A percentile compares a stretch with the other conserved stretches of the same genome.
Conservation (phyloP, 2,797 vertebrate species). For the Arctocebus calabarensis region DNA sequence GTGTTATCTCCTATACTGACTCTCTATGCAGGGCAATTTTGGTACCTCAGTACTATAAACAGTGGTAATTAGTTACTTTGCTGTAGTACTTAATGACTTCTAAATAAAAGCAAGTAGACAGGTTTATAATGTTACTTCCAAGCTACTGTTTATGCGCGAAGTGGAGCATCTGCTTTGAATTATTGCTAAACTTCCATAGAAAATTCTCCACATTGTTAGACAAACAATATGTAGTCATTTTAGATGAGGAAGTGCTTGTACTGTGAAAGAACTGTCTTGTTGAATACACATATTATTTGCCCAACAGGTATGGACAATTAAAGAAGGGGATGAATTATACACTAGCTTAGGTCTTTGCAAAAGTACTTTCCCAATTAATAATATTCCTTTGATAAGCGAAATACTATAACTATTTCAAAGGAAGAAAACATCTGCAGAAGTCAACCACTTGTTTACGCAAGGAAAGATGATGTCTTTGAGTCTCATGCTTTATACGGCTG, state of each 20-base stretch:
- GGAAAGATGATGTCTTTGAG: background rate
- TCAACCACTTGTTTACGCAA: background rate
- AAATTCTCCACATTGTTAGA: conserved; percentile 74
- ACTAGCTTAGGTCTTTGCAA: background rate
- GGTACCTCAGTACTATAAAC: conserved; percentile 54
- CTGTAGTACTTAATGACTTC: conserved; percentile 64
- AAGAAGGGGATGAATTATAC: background rate
- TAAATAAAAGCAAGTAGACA: conserved; percentile 83
- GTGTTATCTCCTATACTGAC: background rate
- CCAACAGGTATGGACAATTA: background rate
- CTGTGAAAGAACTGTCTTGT: conserved; percentile 10
- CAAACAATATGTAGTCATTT: conserved; percentile 64
- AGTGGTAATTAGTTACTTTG: conserved; percentile 73
- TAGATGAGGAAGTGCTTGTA: background rate
- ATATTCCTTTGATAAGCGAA: background rate
- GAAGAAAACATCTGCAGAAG: conserved; percentile 11
- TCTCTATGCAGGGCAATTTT: conserved; percentile 55
- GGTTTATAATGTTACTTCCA: conserved; percentile 64
- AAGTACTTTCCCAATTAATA: background rate
- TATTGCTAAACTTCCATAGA: conserved; percentile 78
- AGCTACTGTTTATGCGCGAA: conserved; percentile 69
- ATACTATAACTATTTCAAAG: background rate
- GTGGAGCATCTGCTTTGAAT: conserved; percentile 75
- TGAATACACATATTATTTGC: background rate
- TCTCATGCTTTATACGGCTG: background rate